A percentile compares a stretch with the other conserved stretches of the same genome.
phyloP scores from a whole-genome alignment of 2,797 vertebrate genomes.

The Uromys caudimaculatus region DNA sequence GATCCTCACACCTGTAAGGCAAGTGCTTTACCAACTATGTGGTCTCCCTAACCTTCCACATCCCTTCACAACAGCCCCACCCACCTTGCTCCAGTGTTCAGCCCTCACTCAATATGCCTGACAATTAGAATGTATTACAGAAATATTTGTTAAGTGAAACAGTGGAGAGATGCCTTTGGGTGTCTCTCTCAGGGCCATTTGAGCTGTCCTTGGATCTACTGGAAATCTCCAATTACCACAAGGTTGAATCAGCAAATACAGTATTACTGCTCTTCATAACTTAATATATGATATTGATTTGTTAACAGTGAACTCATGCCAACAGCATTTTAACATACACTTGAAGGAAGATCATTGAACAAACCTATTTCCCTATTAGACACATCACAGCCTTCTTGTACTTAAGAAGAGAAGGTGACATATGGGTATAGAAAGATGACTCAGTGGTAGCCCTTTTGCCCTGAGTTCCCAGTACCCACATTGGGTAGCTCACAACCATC shows the following conservation, averaged over 20 bases:
- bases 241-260: not conserved
- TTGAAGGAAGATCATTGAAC: not conserved
- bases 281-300: not conserved
- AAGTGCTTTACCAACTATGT: not conserved
- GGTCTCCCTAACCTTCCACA: not conserved
- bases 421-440: not conserved
- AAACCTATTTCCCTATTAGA: not conserved
- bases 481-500: not conserved
- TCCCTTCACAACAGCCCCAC: not conserved
- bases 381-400: not conserved
- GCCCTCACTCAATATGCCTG: not conserved
- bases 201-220: not conserved
- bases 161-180: not conserved
- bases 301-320: not conserved
- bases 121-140: not conserved
- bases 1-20: not conserved
- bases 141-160: not conserved
- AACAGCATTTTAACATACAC: not conserved
- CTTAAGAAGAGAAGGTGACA: not conserved
- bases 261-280: not conserved
- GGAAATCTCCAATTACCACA: not conserved
- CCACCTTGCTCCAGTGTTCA: too few relatives aligned
- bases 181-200: not conserved
- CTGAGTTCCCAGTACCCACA: not conserved
- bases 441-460: not conserved